Base-by-base conservation (phyloP, 2,113 vertebrate genomes). In the Sarotherodon lohbergeri region DNA sequence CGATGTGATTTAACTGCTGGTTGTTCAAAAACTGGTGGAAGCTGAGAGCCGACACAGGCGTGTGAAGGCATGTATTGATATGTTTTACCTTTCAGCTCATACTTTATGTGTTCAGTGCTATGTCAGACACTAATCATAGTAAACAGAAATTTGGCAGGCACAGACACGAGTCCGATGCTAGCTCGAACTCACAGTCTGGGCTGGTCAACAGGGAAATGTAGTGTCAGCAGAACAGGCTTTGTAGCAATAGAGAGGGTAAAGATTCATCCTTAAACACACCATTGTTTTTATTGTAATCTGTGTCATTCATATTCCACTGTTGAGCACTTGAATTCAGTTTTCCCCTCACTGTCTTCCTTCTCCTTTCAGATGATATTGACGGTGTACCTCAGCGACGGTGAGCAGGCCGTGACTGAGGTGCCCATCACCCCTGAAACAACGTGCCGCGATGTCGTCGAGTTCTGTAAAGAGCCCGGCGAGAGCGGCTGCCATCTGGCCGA, bases 361-460 rank as follows among this genome's bases (percentile, higher is more conserved):
- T 24, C 29, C 29, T 85, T 94, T 78, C 93, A 99, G 99, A 98
- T 99, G 98, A 99, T 99, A 94, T 94, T 99, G 96, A 99, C 98
- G 17, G 99, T 99, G 95, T 99, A 99, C 96, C 96, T 99, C 95
- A 99, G 98, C 83, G 98, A 99, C 93, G 98, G 98, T 68, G 98
- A 99, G 71, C 98, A 99, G 95, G 97, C 98, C 78, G 94, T 97
- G 93, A 97, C 98, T 4, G 99, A 99, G 97, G 99, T 99, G 93
- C 99, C 99, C 94, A 97, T 99, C 96, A 99, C 98, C 83, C 99
- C 99, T 6, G 99, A 99, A 97, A 99, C 99, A 48, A 98, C 98
- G 1, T 99, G 99, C 93, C 97, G 98, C 0, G 99, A 99, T 92
- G 98, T 99, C 2, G 98, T 99, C 1, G 99, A 99, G 93, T 99